Percentiles rank a stretch among this genome's conserved stretches.
Conservation (phyloP, 1,140 invertebrate species). For the Eciton burchellii region DNA sequence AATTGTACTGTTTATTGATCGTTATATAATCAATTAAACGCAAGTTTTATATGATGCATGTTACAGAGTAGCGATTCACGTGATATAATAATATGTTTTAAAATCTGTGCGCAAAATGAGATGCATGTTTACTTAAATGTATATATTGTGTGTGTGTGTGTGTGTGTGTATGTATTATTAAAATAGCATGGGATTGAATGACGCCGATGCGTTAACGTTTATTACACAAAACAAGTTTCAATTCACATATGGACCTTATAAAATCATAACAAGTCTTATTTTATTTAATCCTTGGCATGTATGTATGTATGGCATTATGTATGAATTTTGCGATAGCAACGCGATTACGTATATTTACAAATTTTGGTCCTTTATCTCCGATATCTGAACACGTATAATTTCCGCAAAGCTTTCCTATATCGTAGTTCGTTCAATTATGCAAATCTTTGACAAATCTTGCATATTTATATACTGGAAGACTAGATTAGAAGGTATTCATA, state of each 20-base stretch:
- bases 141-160: background rate
- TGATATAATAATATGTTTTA: background rate
- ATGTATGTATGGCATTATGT: slow-evolving; percentile 60
- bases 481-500: slow-evolving; percentile 78
- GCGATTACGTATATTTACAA: slow-evolving; percentile 66
- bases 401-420: slow-evolving; percentile 38
- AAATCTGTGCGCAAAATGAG: background rate
- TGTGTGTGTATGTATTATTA: background rate
- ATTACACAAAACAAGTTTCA: slow-evolving; percentile 32
- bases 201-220: slow-evolving; percentile 16
- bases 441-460: slow-evolving; percentile 28
- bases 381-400: slow-evolving; percentile 51
- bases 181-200: slow-evolving; percentile 3
- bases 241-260: slow-evolving; percentile 21
- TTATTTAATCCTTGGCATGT: slow-evolving; percentile 62
- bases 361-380: slow-evolving; percentile 28
- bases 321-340: slow-evolving; percentile 32
- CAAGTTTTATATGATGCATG: background rate
- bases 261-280: slow-evolving; percentile 55
- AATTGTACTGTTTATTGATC: slow-evolving; percentile 31
- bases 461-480: slow-evolving; percentile 76
- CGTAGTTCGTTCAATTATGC: slow-evolving; percentile 27
- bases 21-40: slow-evolving; percentile 37
- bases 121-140: slow-evolving; percentile 34
- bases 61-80: background rate